These are phyloP conservation scores for Lasioglossum calceatum DNA, from an alignment of 2,888 invertebrate genomes.

Conservation along the genomic window DNA sequence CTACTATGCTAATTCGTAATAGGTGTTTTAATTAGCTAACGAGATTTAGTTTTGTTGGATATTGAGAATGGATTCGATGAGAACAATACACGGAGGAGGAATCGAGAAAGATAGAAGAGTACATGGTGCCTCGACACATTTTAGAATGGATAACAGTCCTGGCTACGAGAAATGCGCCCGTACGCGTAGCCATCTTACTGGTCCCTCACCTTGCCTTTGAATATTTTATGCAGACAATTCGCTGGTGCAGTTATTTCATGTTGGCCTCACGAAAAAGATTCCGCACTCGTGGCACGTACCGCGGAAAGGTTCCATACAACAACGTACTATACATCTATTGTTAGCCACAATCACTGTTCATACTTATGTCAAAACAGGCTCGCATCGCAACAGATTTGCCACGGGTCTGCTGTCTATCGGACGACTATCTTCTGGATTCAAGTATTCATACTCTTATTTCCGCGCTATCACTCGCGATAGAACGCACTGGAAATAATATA, in stretches of 20 bases:
- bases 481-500: too few relatives aligned
- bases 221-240: slow-evolving; percentile 83
- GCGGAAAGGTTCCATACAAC: slow-evolving; percentile 62
- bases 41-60: slow-evolving; percentile 47
- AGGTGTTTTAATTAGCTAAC: neutral
- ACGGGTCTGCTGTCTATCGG: neutral
- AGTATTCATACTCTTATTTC: neutral
- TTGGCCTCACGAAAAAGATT: slow-evolving; percentile 76
- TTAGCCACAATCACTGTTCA: slow-evolving; percentile 72
- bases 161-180: slow-evolving; percentile 73
- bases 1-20: too few relatives aligned
- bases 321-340: slow-evolving; percentile 70
- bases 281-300: slow-evolving; percentile 79
- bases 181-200: slow-evolving; percentile 71
- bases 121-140: slow-evolving; percentile 67
- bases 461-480: neutral
- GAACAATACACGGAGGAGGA: slow-evolving; percentile 41
- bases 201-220: slow-evolving; percentile 76
- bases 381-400: slow-evolving; percentile 48
- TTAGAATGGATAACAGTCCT: slow-evolving; percentile 77
- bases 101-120: slow-evolving; percentile 59
- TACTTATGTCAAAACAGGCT: slow-evolving; percentile 51
- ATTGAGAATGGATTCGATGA: slow-evolving; percentile 34
- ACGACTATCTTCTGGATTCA: neutral
- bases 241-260: slow-evolving; percentile 82